Evolutionary conservation across 2,797 vertebrate species (phyloP), one percentile per base, ranked within the genome.

Genomic region (Chelidonichthys spinosus): DNA sequence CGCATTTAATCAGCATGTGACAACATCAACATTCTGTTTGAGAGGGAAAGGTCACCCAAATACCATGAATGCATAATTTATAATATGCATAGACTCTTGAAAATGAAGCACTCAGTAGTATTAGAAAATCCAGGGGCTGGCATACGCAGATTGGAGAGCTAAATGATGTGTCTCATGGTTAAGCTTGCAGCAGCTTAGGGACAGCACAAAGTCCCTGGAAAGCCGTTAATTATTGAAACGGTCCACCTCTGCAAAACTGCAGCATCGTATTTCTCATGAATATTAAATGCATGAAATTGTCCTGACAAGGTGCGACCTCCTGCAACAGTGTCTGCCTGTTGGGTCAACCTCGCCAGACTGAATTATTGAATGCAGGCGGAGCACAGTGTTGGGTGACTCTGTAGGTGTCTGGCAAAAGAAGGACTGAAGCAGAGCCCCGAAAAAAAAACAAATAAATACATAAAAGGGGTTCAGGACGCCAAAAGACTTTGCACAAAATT

Each of bases 261-360:
- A 84, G 88, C 85, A 84, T 94, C 90, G 74, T 72, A 72, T 92
- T 88, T 79, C 92, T 84, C 87, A 93, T 92, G 63, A 92, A 94
- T 93, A 91, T 85, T 88, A 83, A 83, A 92, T 83, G 76, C 73
- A 68, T 79, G 84, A 86, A 81, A 87, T 50, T 76, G 91, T 92
- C 85, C 86, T 84, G 83, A 91, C 85, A 88, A 83, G 88, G 71
- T 78, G 78, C 50, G 60, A 78, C 78, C 83, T 91, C 72, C 54
- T 81, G 83, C 82, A 87, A 84, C 90, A 81, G 75, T 78, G 84
- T 85, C 82, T 79, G 76, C 36, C 72, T 86, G 62, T 82, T 72
- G 76, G 73, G 68, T 87, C 72, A 78, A 77, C 72, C 63, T 78
- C 50, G 17, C 69, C 53, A 76, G 85, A 82, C 82, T 93, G 73